A percentile compares a stretch with the other conserved stretches of the same genome.
phyloP scores from a whole-genome alignment of 2,113 vertebrate genomes.

The Callorhinus ursinus region DNA sequence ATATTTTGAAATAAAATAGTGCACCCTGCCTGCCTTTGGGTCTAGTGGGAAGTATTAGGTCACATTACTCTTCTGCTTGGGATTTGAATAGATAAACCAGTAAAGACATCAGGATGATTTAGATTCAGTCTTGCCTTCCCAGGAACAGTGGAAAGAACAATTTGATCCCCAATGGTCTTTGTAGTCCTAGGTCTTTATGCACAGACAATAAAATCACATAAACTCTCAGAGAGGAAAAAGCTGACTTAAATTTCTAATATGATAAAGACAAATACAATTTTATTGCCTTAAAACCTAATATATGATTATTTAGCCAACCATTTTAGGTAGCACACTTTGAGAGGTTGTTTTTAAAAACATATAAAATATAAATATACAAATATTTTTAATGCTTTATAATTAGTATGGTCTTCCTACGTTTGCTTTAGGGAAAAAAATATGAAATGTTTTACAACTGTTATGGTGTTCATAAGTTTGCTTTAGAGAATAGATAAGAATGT shows the following conservation, averaged over 20 bases:
- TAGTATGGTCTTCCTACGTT: not conserved
- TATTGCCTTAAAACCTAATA: not conserved
- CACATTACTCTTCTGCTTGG: conserved; percentile 1
- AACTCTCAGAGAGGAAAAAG: not conserved
- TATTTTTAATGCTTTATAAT: not conserved
- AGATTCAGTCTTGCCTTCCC: not conserved
- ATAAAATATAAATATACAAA: conserved; percentile 16
- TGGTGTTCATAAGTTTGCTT: not conserved
- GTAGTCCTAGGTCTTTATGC: not conserved
- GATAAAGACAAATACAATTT: not conserved
- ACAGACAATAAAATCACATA: not conserved
- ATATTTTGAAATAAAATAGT: conserved; percentile 16
- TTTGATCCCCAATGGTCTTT: not conserved
- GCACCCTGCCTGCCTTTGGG: not conserved
- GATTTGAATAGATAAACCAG: not conserved
- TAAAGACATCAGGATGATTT: conserved; percentile 29
- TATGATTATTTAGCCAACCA: not conserved
- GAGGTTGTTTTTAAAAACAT: not conserved
- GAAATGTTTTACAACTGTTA: not conserved
- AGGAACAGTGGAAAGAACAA: not conserved
- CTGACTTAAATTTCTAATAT: conserved; percentile 17
- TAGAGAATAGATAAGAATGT: not conserved
- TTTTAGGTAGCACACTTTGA: not conserved
- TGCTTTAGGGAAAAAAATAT: conserved; percentile 16
- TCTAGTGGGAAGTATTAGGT: not conserved